Evolutionary conservation across 2,888 invertebrate genomes (phyloP).

Genomic region (Pseudoips prasinana): DNA sequence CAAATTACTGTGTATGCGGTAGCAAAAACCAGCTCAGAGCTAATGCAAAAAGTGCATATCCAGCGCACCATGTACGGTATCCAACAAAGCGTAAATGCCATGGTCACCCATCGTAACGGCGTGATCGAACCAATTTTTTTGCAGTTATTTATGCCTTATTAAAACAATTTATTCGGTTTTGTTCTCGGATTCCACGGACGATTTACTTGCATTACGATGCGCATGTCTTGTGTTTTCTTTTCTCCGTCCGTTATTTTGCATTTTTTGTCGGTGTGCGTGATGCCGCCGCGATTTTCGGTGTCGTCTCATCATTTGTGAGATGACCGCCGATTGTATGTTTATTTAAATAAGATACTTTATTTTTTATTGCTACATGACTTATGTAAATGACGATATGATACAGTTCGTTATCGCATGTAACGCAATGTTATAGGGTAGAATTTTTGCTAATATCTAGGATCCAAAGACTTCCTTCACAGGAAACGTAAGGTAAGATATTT

Average conservation of each 20-base stretch:
- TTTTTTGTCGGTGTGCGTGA: slow-evolving; percentile 37
- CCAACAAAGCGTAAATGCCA: slow-evolving; percentile 79
- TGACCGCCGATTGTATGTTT: slow-evolving; percentile 19
- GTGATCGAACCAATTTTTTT: slow-evolving; percentile 63
- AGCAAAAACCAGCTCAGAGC: slow-evolving; percentile 41
- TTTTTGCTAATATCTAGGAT: too few relatives aligned
- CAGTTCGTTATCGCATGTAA: too few relatives aligned
- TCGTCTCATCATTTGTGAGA: slow-evolving; percentile 27
- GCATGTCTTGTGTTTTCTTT: slow-evolving; percentile 61
- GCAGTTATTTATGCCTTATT: slow-evolving; percentile 71
- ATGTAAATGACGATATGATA: too few relatives aligned
- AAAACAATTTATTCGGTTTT: slow-evolving; percentile 74
- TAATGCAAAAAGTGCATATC: slow-evolving; percentile 64
- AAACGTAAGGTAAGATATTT: too few relatives aligned
- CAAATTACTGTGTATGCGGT: slow-evolving; percentile 43
- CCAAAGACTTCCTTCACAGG: too few relatives aligned
- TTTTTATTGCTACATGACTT: too few relatives aligned
- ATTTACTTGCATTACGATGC: slow-evolving; percentile 62
- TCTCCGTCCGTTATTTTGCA: slow-evolving; percentile 59
- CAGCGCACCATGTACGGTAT: slow-evolving; percentile 60
- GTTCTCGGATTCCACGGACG: slow-evolving; percentile 66
- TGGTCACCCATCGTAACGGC: slow-evolving; percentile 74
- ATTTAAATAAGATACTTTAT: slow-evolving; percentile 25
- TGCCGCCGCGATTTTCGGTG: slow-evolving; percentile 17
- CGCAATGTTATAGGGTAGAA: too few relatives aligned